Conservation (phyloP, 2,113 vertebrate genomes). For the Protobothrops flavoviridis region DNA sequence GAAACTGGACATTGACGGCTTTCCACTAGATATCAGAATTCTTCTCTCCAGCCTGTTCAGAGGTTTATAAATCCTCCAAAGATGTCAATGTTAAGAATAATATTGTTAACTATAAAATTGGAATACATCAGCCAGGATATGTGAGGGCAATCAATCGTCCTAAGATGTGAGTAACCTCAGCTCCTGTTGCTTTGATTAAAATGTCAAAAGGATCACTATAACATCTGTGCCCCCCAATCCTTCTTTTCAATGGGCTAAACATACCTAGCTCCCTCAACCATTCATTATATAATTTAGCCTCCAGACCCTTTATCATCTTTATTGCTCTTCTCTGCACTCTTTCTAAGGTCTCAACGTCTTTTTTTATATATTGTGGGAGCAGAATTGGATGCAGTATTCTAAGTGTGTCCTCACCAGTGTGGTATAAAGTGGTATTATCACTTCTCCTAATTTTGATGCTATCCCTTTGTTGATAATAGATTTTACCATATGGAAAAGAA, state of each 20-base stretch:
- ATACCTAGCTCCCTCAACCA: background rate
- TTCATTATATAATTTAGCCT: background rate
- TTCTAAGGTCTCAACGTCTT: background rate
- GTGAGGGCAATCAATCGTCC: background rate
- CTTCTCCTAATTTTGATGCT: background rate
- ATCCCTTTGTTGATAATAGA: background rate
- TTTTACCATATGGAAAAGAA: background rate
- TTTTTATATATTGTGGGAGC: background rate
- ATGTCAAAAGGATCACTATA: background rate
- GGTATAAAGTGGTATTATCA: background rate
- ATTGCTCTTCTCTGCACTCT: background rate
- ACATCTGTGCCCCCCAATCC: background rate
- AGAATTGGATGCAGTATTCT: background rate
- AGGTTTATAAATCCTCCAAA: background rate
- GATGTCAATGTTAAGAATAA: background rate
- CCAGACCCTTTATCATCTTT: background rate
- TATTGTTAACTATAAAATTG: background rate
- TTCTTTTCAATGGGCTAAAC: background rate
- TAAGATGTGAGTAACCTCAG: background rate
- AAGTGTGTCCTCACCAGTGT: background rate
- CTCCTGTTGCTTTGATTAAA: background rate
- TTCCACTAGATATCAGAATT: background rate
- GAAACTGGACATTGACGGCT: background rate
- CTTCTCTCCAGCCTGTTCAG: background rate
- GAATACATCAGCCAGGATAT: background rate